A percentile compares a stretch with the other conserved stretches of the same genome.
Conservation (phyloP, 2,888 invertebrate genomes). For the Andrena bucephala region DNA sequence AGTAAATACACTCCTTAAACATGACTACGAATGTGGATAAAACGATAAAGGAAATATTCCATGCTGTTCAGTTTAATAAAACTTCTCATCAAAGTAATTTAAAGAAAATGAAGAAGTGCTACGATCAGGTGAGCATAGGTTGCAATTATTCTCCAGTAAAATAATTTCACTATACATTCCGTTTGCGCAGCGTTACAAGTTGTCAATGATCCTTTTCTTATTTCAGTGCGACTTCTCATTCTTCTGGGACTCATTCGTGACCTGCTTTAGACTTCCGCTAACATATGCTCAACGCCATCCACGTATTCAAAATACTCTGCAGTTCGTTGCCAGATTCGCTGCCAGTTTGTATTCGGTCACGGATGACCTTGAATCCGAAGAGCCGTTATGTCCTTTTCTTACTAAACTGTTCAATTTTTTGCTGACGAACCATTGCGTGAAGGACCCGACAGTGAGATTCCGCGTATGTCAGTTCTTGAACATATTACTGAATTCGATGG, state of each 20-base stretch:
- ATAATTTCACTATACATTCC: neutral
- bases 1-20: neutral
- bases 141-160: slow-evolving; percentile 14
- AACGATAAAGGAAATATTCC: slow-evolving; percentile 85
- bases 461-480: slow-evolving; percentile 92
- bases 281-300: slow-evolving; percentile 89
- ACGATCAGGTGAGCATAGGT: slow-evolving; percentile 87
- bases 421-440: slow-evolving; percentile 86
- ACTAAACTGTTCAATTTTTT: slow-evolving; percentile 88
- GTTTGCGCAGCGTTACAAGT: neutral
- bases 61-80: slow-evolving; percentile 88
- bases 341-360: slow-evolving; percentile 86
- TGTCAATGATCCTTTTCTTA: neutral
- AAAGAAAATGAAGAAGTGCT: slow-evolving; percentile 88
- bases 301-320: slow-evolving; percentile 89
- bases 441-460: slow-evolving; percentile 87
- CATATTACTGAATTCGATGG: slow-evolving; percentile 90
- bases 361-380: slow-evolving; percentile 85
- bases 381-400: slow-evolving; percentile 86
- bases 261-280: slow-evolving; percentile 88
- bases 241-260: slow-evolving; percentile 89
- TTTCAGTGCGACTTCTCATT: slow-evolving; percentile 86
- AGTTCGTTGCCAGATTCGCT: slow-evolving; percentile 91
- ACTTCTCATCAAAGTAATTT: slow-evolving; percentile 89
- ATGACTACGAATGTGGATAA: slow-evolving; percentile 30